phyloP scores from a whole-genome alignment of 2,888 invertebrate genomes.

The Eledone cirrhosa region DNA sequence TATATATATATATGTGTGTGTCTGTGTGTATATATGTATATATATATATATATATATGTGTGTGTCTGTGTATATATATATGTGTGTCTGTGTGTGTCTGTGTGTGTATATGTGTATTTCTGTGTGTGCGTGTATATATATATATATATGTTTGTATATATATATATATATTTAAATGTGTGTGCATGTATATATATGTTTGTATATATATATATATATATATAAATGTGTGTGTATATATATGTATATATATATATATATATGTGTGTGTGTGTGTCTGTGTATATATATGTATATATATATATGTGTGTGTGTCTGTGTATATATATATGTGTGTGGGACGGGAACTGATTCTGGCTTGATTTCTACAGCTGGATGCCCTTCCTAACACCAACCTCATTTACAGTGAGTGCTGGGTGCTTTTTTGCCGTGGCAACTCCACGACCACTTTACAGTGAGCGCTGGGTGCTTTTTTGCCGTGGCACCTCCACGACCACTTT shows the following conservation, averaged over 20 bases:
- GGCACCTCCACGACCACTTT: no score
- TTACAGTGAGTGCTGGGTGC: no score
- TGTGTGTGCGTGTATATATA: not conserved
- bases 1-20: not conserved
- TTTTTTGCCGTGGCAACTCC: no score
- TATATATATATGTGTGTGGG: no score
- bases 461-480: no score
- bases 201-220: not conserved
- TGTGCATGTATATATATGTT: not conserved
- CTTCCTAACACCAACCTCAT: no score
- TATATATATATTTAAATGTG: not conserved
- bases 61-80: not conserved
- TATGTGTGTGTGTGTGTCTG: not conserved
- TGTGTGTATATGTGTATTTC: not conserved
- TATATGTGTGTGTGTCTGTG: slow-evolving; percentile 67
- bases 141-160: not conserved
- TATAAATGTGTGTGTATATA: not conserved
- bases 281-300: not conserved
- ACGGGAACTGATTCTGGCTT: no score
- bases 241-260: not conserved
- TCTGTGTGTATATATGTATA: not conserved
- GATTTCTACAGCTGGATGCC: no score
- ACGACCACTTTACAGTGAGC: no score
- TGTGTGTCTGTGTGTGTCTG: not conserved
- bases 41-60: not conserved